Base-by-base conservation (phyloP, 37 sponge, comb jelly and placozoan species). In the Ephydatia muelleri region DNA sequence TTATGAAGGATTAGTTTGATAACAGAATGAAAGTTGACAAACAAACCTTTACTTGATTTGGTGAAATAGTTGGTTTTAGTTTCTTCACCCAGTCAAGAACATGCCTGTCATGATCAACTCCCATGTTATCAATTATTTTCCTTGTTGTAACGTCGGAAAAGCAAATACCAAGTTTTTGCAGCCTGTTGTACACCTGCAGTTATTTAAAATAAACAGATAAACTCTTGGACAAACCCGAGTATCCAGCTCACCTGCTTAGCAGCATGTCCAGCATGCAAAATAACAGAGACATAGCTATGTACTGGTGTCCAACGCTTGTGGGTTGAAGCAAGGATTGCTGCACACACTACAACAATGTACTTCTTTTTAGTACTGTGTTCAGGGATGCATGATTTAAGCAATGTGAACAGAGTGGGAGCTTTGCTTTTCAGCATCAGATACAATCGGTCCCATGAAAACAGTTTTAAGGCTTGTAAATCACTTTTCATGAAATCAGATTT, bases 171-270 rank as follows among this genome's bases (percentile, higher is more conserved):
- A 69, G 70, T 11, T 69, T 69, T 9, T 69, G 70, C 70, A 69
- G 70, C 70, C 70, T 69, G 70, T 31, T 69, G 30, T 31, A 69
- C 70, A 69, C 70, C 70, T 69, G 9, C 9, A 69, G 12, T 12
- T 31, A 69, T 8, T 69, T 31, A 30, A 69, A 5, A 69, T 8
- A 31, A 8, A 9, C 27, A 31, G 12, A 12, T 31, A 8, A 6
- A 30, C 27, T 9, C 6, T 3, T 31, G n/a, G n/a, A n/a, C n/a
- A n/a, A 69, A 8, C 9, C 4, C 11, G 3, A 6, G 12, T 31
- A 69, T 13, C 27, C 3, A 30, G 27, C 30, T 27, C 30, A 69
- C 70, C 70, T 69, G 27, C 70, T 69, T 69, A 12, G 70, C 27
- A 30, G 30, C 27, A 69, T 69, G 70, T 5, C 70, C 70, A 13